phyloP scores from a whole-genome alignment of 2,113 vertebrate genomes.

The Mus spicilegus region DNA sequence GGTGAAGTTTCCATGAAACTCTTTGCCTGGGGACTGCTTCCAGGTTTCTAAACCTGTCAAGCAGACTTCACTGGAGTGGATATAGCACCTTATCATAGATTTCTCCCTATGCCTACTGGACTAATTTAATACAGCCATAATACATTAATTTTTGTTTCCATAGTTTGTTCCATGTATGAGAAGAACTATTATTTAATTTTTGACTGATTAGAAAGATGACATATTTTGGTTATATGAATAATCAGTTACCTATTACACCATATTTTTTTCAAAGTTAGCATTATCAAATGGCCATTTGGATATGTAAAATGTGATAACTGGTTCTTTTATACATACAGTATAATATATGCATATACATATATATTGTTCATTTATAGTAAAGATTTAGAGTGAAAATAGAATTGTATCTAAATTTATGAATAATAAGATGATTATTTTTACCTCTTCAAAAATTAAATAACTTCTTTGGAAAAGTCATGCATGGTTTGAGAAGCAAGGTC shows the following conservation, averaged over 20 bases:
- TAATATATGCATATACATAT: background rate
- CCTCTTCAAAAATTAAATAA: background rate
- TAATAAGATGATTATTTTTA: background rate
- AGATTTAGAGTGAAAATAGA: background rate
- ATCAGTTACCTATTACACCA: background rate
- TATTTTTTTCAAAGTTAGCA: background rate
- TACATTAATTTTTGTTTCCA: constrained; percentile 79
- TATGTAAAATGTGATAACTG: background rate
- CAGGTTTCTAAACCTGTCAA: too few relatives aligned
- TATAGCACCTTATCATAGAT: constrained; percentile 34
- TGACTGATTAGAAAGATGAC: constrained; percentile 61
- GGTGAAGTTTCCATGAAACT: too few relatives aligned
- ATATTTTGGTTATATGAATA: constrained; percentile 67
- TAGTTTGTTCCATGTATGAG: constrained; percentile 70
- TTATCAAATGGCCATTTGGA: background rate
- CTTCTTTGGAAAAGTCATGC: background rate
- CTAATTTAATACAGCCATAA: constrained; percentile 62
- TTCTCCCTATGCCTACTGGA: constrained; percentile 57
- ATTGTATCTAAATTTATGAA: background rate
- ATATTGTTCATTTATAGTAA: background rate
- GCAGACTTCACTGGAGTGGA: too few relatives aligned
- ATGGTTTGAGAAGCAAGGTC: background rate
- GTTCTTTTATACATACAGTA: background rate
- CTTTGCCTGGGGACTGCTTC: too few relatives aligned
- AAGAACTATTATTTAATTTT: constrained; percentile 73